Base-by-base conservation (phyloP, 1,140 invertebrate genomes). In the Brachionus koreanus region DNA sequence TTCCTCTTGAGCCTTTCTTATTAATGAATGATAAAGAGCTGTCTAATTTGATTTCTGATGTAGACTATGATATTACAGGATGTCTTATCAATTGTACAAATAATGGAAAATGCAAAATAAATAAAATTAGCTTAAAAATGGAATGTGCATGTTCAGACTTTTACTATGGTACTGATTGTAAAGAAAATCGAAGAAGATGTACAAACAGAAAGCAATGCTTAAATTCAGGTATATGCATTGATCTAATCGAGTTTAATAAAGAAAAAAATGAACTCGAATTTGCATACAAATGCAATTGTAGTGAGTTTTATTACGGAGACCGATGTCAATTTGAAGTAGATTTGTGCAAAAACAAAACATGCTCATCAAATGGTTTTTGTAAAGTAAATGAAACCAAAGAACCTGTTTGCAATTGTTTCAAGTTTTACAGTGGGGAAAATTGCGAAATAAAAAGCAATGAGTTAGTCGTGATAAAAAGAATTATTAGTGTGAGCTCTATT, bases 361-460 rank as follows among this genome's bases (percentile, higher is more conserved):
- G 75, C 52, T 77, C 75, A 61, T 52, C 43, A 49, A 52, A 77
- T 52, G 75, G 75, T 61, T 33, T 37, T 35, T 77, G 75, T 29
- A 35, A 25, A 16, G 39, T 49, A 37, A 77, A 57, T 25, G 35
- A 23, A 29, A 33, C 46, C 19, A 77, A 49, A 16, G 19, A 13
- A 3, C 6, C 75, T 35, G 29, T 29, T 0, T 77, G 75, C 25
- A 77, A 77, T 19, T 77, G 75, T 33, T 52, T 77, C 29, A 23
- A 77, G 46, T 33, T 25, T 25, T 77, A 49, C 23, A 33, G 19
- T 49, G 75, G 43, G 9, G 29, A 33, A 61, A 49, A 77, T 61
- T 77, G 75, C n/a, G 43, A 77, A 16, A 52, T 57, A 10, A 52
- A n/a, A 23, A 77, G 75, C 4, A 19, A 33, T 16, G 37, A 35